Conservation (phyloP, 2,113 vertebrate species). For the Lepus europaeus region DNA sequence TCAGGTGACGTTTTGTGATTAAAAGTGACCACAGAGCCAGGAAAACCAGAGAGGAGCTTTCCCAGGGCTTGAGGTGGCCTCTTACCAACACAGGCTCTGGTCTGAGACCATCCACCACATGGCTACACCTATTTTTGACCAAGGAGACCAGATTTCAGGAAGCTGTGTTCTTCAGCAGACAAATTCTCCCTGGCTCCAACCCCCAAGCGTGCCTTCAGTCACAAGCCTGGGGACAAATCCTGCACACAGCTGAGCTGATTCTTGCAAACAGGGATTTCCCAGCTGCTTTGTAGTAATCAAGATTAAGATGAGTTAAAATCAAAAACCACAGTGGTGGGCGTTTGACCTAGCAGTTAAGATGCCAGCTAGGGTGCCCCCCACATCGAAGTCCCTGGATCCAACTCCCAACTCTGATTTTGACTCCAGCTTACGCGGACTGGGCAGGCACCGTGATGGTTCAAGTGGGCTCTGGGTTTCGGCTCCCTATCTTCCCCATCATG, state of each 20-base stretch:
- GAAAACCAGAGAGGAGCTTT: background rate
- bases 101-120: background rate
- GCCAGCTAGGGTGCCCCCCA: too few relatives aligned
- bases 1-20: background rate
- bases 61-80: background rate
- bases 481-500: too few relatives aligned
- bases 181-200: background rate
- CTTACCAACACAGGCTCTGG: background rate
- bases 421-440: too few relatives aligned
- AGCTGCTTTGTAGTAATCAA: background rate
- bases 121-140: background rate
- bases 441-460: too few relatives aligned
- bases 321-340: background rate
- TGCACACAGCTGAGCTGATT: background rate
- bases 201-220: background rate
- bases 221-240: background rate
- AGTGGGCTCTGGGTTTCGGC: too few relatives aligned
- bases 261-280: background rate
- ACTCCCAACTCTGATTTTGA: too few relatives aligned
- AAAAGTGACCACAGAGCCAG: background rate
- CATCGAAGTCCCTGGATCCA: too few relatives aligned
- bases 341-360: too few relatives aligned
- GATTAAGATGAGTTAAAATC: background rate
- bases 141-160: background rate
- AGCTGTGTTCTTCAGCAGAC: background rate